phyloP scores from a whole-genome alignment of 2,888 invertebrate species.

The Saturnia pavonia region DNA sequence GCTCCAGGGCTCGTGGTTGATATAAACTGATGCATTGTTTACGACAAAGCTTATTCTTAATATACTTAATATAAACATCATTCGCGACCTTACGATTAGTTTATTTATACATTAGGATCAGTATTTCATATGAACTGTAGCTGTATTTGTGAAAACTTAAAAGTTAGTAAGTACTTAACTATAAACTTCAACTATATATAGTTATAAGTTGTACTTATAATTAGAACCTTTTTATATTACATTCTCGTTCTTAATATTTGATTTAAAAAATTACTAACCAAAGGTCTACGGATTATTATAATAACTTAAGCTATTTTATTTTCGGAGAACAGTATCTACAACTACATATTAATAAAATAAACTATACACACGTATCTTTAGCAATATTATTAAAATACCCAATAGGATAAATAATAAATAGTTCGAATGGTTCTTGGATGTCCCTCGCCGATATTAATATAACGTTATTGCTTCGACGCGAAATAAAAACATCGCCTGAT shows the following conservation, averaged over 20 bases:
- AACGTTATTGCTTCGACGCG: constrained; percentile 10
- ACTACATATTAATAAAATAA: neutral
- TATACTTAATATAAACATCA: neutral
- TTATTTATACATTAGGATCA: neutral
- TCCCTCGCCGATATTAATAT: constrained; percentile 9
- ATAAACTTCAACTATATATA: no score
- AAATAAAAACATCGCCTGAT: constrained; percentile 5
- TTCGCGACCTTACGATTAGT: neutral
- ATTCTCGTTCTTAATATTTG: neutral
- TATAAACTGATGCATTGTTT: neutral
- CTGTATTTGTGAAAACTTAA: neutral
- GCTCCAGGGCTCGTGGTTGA: neutral
- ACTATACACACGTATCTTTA: neutral
- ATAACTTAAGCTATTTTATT: neutral
- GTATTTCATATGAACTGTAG: neutral
- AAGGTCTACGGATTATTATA: neutral
- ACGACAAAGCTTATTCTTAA: neutral
- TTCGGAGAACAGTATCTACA: neutral
- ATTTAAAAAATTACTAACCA: neutral
- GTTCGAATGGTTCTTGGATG: constrained; percentile 37
- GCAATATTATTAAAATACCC: constrained; percentile 6
- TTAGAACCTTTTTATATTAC: neutral
- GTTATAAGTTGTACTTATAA: no score
- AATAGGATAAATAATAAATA: constrained; percentile 27
- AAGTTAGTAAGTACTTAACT: no score